Percentiles rank a stretch among this genome's conserved stretches.
Conservation (phyloP, 2,888 invertebrate species). For the Phyto melanocephala region DNA sequence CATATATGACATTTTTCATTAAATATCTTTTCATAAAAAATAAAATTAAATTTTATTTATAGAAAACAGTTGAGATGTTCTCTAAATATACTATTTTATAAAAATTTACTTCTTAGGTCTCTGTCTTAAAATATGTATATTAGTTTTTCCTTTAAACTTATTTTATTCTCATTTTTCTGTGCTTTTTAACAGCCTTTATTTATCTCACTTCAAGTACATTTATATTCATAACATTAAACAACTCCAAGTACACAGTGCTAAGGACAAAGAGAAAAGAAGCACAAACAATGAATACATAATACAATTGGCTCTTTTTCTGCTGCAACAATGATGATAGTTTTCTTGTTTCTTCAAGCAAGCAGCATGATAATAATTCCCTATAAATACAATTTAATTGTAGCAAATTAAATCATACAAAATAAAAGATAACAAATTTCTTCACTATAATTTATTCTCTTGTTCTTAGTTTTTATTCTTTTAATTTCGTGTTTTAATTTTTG, state of each 20-base stretch:
- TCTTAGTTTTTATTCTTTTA: not conserved
- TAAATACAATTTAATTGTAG: constrained; percentile 6
- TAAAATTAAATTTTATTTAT: too few species aligned
- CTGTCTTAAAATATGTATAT: not conserved
- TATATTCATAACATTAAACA: constrained; percentile 10
- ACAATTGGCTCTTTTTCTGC: constrained; percentile 9
- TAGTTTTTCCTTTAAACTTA: not conserved
- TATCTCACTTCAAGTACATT: constrained; percentile 27
- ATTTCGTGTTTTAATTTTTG: not conserved
- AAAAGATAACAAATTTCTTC: constrained; percentile 2
- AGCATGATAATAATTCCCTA: not conserved
- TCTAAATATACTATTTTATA: too few species aligned
- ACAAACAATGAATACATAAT: constrained; percentile 7
- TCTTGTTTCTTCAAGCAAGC: not conserved
- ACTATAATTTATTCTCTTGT: constrained; percentile 7
- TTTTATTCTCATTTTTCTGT: not conserved
- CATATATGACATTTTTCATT: too few species aligned
- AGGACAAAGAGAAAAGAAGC: not conserved
- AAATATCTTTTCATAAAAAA: too few species aligned
- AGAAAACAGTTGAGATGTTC: too few species aligned
- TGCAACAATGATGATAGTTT: not conserved
- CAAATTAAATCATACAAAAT: constrained; percentile 1
- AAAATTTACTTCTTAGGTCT: not conserved
- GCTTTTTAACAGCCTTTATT: not conserved
- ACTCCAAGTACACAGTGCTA: not conserved